Conservation (phyloP, 1,140 invertebrate genomes). For the Euura lappo region DNA sequence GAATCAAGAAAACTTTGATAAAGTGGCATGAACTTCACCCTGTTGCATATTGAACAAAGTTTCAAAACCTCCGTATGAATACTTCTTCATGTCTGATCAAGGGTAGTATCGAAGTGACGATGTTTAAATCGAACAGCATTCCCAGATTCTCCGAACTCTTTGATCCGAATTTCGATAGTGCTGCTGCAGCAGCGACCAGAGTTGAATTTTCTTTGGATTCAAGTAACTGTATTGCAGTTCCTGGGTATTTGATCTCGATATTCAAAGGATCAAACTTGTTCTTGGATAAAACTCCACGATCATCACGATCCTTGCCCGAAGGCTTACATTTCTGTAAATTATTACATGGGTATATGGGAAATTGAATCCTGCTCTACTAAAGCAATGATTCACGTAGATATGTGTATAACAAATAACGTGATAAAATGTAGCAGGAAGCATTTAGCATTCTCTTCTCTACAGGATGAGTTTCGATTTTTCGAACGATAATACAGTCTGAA, state of each 20-base stretch:
- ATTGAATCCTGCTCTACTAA: neutral
- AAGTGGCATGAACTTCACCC: neutral
- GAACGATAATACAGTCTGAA: no score
- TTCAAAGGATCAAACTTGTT: conserved; percentile 34
- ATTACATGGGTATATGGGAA: neutral
- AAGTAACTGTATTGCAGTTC: conserved; percentile 45
- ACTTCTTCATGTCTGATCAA: conserved; percentile 46
- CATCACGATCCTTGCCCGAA: conserved; percentile 25
- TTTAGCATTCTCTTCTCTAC: no score
- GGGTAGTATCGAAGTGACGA: conserved; percentile 38
- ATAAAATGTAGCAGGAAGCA: no score
- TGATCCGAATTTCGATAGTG: conserved; percentile 42
- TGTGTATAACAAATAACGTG: no score
- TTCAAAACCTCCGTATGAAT: conserved; percentile 42
- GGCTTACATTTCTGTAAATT: conserved; percentile 31
- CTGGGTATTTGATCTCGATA: conserved; percentile 39
- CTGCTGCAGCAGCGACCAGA: conserved; percentile 39
- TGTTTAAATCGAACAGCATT: conserved; percentile 42
- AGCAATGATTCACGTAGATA: no score
- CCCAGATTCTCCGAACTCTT: conserved; percentile 39
- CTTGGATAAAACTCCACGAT: conserved; percentile 23
- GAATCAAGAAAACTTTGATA: conserved; percentile 3
- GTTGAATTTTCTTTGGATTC: conserved; percentile 42
- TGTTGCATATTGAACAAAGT: conserved; percentile 1
- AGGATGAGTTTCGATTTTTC: no score